Conservation (phyloP, 2,797 vertebrate genomes). For the Erethizon dorsatum region DNA sequence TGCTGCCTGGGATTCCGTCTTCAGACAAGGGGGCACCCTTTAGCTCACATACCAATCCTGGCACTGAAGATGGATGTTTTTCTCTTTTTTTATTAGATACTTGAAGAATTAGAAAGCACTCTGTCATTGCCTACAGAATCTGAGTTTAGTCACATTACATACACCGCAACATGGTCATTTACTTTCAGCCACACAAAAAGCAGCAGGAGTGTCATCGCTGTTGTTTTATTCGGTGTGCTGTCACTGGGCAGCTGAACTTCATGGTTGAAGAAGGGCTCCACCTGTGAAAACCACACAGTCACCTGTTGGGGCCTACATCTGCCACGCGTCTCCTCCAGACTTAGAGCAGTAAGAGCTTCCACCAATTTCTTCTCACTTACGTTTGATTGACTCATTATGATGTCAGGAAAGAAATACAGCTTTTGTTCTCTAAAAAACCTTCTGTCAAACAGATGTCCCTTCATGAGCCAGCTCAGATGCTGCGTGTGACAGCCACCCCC, state of each 20-base stretch:
- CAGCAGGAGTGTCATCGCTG: not conserved
- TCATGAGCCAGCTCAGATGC: not conserved
- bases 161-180: not conserved
- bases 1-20: not conserved
- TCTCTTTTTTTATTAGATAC: conserved; percentile 36
- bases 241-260: not conserved
- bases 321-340: not conserved
- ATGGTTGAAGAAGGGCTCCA: not conserved
- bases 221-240: not conserved
- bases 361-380: conserved; percentile 18
- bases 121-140: not conserved
- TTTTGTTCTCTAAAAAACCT: conserved; percentile 52
- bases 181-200: conserved; percentile 9
- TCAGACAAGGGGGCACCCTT: not conserved
- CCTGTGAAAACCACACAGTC: not conserved
- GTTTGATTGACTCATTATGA: conserved; percentile 49
- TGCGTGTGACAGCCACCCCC: not conserved
- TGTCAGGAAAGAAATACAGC: conserved; percentile 14
- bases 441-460: conserved; percentile 47
- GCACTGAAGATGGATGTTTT: not conserved
- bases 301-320: not conserved
- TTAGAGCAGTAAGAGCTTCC: not conserved
- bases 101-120: conserved; percentile 5
- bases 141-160: not conserved
- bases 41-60: not conserved